Percentiles rank a stretch among this genome's conserved stretches.
phyloP scores from a whole-genome alignment of 2,797 vertebrate species.

The Fringilla coelebs region DNA sequence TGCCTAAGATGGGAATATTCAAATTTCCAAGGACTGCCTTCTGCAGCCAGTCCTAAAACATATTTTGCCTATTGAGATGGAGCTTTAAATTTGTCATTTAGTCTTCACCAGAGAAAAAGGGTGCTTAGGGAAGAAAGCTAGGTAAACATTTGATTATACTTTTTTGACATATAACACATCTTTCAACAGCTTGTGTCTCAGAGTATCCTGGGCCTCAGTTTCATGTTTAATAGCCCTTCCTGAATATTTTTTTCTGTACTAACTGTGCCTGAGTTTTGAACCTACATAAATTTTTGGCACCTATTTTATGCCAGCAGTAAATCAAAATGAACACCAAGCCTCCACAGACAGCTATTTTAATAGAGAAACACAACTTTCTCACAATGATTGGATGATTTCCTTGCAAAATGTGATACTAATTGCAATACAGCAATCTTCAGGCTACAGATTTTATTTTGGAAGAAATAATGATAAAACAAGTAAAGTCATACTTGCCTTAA shows the following conservation, averaged over 20 bases:
- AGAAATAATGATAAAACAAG: neutral
- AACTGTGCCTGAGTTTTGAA: neutral
- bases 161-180: neutral
- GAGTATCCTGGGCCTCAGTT: neutral
- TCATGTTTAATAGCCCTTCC: neutral
- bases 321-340: neutral
- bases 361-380: neutral
- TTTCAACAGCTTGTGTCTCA: neutral
- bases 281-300: neutral
- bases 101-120: neutral
- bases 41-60: neutral
- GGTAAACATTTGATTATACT: neutral
- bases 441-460: neutral
- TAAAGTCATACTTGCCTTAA: neutral
- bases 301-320: neutral
- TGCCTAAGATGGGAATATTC: neutral
- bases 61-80: neutral
- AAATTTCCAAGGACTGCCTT: neutral
- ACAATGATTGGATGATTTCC: neutral
- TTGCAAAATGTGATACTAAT: neutral
- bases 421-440: neutral
- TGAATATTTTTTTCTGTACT: neutral
- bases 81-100: neutral
- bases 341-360: neutral
- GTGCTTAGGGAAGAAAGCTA: neutral